Evolutionary conservation across 2,797 vertebrate species (phyloP).

Genomic region (Thaleichthys pacificus): DNA sequence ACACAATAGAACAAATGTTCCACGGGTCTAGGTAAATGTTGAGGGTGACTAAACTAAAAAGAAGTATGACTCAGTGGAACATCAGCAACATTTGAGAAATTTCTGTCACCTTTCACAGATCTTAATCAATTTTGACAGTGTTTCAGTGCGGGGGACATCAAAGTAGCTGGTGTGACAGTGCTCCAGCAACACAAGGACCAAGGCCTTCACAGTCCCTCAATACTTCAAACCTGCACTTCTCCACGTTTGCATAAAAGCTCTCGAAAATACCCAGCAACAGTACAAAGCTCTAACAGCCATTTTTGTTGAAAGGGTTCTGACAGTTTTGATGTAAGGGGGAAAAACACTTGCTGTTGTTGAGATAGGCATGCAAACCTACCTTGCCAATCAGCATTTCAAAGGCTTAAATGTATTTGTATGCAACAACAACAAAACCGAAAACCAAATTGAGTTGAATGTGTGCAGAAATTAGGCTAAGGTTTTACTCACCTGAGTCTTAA

Average conservation of each 20-base stretch:
- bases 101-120: constrained; percentile 62
- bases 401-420: constrained; percentile 62
- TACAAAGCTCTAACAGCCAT: constrained; percentile 65
- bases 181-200: constrained; percentile 63
- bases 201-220: constrained; percentile 57
- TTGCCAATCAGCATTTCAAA: constrained; percentile 63
- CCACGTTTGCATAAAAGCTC: constrained; percentile 75
- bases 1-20: constrained; percentile 58
- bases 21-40: constrained; percentile 41
- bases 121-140: constrained; percentile 70
- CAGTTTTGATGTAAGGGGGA: constrained; percentile 49
- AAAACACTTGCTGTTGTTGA: constrained; percentile 34
- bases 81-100: constrained; percentile 56
- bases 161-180: constrained; percentile 67
- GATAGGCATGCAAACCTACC: constrained; percentile 57
- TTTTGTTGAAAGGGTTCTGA: constrained; percentile 52
- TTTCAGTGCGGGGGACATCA: constrained; percentile 64
- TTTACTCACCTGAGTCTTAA: constrained; percentile 34
- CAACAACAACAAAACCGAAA: constrained; percentile 24
- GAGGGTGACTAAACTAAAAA: constrained; percentile 59
- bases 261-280: constrained; percentile 64
- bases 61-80: constrained; percentile 58
- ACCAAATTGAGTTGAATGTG: constrained; percentile 30
- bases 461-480: constrained; percentile 42
- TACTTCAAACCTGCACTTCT: constrained; percentile 61